phyloP scores from a whole-genome alignment of 2,888 invertebrate species.

The Leptinotarsa peninsularis region DNA sequence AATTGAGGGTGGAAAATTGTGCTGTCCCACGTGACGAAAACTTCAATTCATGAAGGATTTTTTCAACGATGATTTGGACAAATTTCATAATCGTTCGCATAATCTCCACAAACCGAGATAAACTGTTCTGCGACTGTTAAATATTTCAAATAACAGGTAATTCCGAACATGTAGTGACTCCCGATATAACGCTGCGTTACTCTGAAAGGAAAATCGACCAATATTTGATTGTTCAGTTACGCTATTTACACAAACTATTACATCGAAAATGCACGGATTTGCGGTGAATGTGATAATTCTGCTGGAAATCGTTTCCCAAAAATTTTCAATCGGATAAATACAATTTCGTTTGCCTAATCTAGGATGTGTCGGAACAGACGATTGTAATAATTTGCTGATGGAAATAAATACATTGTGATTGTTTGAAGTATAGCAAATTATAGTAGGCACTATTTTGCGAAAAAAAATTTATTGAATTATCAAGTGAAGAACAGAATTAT shows the following conservation, averaged over 20 bases:
- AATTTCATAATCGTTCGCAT: background rate
- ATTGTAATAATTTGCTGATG: too few species aligned
- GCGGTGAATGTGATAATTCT: background rate
- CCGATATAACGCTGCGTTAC: background rate
- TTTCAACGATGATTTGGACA: background rate
- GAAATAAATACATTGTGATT: too few species aligned
- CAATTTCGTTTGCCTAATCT: background rate
- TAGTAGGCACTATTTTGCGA: too few species aligned
- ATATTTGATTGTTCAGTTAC: background rate
- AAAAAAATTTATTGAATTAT: too few species aligned
- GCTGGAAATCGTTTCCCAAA: background rate
- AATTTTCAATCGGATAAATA: background rate
- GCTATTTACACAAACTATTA: background rate
- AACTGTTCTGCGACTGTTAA: background rate
- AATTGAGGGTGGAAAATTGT: background rate
- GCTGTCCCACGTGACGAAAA: background rate
- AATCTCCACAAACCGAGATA: background rate
- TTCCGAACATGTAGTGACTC: slow-evolving; percentile 2
- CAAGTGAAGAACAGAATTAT: too few species aligned
- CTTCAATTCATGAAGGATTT: background rate
- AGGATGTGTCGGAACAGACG: too few species aligned
- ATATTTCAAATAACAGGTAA: background rate
- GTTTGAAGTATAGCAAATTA: too few species aligned
- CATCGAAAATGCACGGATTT: background rate
- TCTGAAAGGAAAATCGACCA: background rate